A percentile compares a stretch with the other conserved stretches of the same genome.
Conservation (phyloP, 2,888 invertebrate species). For the Augiades crinisus region DNA sequence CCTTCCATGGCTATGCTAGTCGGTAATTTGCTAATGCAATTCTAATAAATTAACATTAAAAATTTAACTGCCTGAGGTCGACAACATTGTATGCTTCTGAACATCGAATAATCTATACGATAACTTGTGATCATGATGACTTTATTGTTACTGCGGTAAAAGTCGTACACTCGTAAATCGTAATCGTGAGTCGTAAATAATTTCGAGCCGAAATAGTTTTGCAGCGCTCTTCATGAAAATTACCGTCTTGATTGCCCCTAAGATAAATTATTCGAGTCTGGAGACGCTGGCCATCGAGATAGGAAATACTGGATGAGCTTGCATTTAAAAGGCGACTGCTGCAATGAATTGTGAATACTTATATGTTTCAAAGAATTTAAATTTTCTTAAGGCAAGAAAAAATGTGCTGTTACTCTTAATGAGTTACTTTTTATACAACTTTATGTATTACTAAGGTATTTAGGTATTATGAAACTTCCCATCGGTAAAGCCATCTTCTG, state of each 20-base stretch:
- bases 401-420: not conserved
- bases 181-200: constrained; percentile 2
- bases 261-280: constrained; percentile 71
- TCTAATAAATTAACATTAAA: too few species aligned
- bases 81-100: too few species aligned
- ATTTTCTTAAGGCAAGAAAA: not conserved
- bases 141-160: too few species aligned
- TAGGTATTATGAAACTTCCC: too few species aligned
- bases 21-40: too few species aligned
- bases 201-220: constrained; percentile 49
- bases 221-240: constrained; percentile 62
- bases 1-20: too few species aligned
- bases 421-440: too few species aligned
- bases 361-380: constrained; percentile 9
- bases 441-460: too few species aligned
- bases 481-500: too few species aligned
- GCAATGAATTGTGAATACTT: constrained; percentile 7
- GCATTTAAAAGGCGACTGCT: constrained; percentile 3
- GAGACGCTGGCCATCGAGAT: constrained; percentile 42
- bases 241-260: constrained; percentile 71
- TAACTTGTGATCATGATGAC: too few species aligned
- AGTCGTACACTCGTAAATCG: not conserved
- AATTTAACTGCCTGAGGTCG: too few species aligned
- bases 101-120: too few species aligned
- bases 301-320: constrained; percentile 38